Evolutionary conservation across 1,140 invertebrate genomes (phyloP), one percentile per base, ranked within the genome.

Genomic region (Mamestra configurata): DNA sequence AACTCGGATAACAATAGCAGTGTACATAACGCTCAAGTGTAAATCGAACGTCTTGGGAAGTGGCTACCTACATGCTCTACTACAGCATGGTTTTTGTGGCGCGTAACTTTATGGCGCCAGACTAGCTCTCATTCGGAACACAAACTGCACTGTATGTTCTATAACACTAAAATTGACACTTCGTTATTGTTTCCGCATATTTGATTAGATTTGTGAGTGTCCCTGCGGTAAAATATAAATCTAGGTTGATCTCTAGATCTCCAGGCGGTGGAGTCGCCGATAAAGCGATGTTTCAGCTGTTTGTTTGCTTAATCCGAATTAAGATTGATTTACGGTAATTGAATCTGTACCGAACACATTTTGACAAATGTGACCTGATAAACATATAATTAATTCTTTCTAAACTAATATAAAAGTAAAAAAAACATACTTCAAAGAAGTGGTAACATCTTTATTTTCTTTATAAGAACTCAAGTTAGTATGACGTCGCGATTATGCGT

Each of bases 1-100:
- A 27, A 70, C 18, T 46, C 59, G 59, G 59, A 64, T 40, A 20
- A 68, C 64, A 49, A n/a, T 49, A 49, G 66, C 11, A 27, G 6
- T 24, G 24, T 27, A 37, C 1, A 1, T 31, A 5, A 49, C 40
- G 40, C 18, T 70, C 31, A 70, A 46, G 11, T 70, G 66, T 22
- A 70, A 61, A 57, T 57, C 59, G 59, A 61, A 37, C 5, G 15
- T 8, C 13, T 61, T 24, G 11, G 10, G 53, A 57, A 13, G 10
- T 53, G 22, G 5, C 49, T 51, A 51, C n/a, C 4, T 51, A 53
- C n/a, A n/a, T n/a, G n/a, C 22, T 49, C 53, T 24, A 40, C 24
- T 11, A 31, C 18, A 11, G 4, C 61, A 40, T 66, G 61, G 55
- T 55, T 55, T 55, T 55, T 64, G 59, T 66, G 35, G 18, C 10